These are phyloP conservation scores for Myotis brandtii DNA, from an alignment of 2,113 vertebrate species.

Conservation along the genomic window DNA sequence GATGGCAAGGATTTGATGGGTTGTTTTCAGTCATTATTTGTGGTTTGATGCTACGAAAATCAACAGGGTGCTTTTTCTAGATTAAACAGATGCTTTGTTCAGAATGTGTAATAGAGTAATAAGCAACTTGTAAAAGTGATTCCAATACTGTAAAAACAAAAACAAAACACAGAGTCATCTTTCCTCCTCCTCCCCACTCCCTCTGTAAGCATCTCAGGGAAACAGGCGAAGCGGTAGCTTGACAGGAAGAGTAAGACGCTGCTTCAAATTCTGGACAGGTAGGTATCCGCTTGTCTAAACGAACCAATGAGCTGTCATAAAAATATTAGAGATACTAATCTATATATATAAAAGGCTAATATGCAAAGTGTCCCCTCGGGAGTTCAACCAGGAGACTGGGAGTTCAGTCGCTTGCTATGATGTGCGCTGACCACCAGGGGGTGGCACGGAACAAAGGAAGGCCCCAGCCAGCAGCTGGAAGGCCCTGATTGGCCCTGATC, in stretches of 20 bases:
- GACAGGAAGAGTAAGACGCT: background rate
- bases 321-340: background rate
- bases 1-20: background rate
- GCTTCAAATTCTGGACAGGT: background rate
- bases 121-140: background rate
- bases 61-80: background rate
- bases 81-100: background rate
- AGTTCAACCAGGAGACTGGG: too few relatives aligned
- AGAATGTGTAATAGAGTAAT: background rate
- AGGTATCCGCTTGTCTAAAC: background rate
- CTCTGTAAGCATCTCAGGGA: background rate
- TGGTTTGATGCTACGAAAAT: background rate
- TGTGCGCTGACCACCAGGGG: too few relatives aligned
- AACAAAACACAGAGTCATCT: background rate
- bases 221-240: background rate
- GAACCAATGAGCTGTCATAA: background rate
- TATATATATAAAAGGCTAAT: too few relatives aligned
- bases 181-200: background rate
- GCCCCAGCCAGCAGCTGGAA: too few relatives aligned
- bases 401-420: too few relatives aligned
- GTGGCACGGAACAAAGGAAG: too few relatives aligned
- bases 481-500: too few relatives aligned
- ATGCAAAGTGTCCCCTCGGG: too few relatives aligned
- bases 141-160: background rate
- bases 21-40: background rate